Base-by-base conservation (phyloP, 1,140 invertebrate species). In the Pseudachorutes palmiensis region DNA sequence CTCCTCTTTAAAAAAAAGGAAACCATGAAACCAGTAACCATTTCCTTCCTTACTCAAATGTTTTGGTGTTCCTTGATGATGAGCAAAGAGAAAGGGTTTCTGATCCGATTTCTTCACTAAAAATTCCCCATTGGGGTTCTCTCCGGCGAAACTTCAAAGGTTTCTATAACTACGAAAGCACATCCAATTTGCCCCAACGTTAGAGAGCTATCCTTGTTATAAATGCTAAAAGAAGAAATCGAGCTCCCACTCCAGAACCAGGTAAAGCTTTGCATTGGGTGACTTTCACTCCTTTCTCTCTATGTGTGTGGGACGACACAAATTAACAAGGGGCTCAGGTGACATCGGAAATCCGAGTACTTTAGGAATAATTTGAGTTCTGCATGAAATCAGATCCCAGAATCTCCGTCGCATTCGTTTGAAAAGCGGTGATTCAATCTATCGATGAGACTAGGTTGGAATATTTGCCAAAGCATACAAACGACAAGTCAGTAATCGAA, bases 121-220 rank as follows among this genome's bases (percentile, higher is more conserved):
- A 48, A 36, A 62, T 48, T 19, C 31, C 9, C 28, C 55, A 61
- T 33, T 24, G 68, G 66, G 68, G 71, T 70, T 63, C 70, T 69
- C 67, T 61, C 68, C 59, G 71, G 68, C 62, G 57, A 67, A 70
- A 72, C 68, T 64, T 72, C 71, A 72, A 72, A 72, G 60, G 71
- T 72, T 72, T 63, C 66, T 62, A 66, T 49, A 51, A 14, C 59
- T 26, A 66, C 68, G 24, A 16, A 29, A 14, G 26, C 14, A 26
- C 3, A 55, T 55, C 3, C 24, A 55, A 14, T 55, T 26, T 26
- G n/a, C n/a, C n/a, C n/a, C n/a, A n/a, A n/a, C n/a, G n/a, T n/a
- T n/a, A n/a, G n/a, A n/a, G n/a, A n/a, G n/a, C n/a, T n/a, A n/a
- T n/a, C n/a, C n/a, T n/a, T n/a, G n/a, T n/a, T n/a, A n/a, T n/a